A percentile compares a stretch with the other conserved stretches of the same genome.
phyloP scores from a whole-genome alignment of 1,140 invertebrate species.

The Teleopsis dalmanni region DNA sequence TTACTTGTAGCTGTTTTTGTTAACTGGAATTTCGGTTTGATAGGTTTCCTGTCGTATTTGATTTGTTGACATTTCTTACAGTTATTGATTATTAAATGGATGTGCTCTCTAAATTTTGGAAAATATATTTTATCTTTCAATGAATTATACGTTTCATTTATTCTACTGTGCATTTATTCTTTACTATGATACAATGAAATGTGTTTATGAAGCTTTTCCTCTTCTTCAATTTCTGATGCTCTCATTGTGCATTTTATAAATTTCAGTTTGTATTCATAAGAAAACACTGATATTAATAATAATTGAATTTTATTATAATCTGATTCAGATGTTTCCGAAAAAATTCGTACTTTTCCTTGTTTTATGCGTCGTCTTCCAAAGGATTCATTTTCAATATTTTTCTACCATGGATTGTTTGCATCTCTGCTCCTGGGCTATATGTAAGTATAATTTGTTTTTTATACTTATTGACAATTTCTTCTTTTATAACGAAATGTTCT shows the following conservation, averaged over 20 bases:
- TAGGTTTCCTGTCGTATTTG: neutral
- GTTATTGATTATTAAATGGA: constrained; percentile 3
- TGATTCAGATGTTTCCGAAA: neutral
- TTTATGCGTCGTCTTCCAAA: neutral
- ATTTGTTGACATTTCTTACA: neutral
- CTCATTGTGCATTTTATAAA: neutral
- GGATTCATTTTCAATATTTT: neutral
- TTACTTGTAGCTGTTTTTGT: neutral
- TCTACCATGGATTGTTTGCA: neutral
- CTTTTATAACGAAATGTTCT: constrained; percentile 14
- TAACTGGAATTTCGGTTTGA: neutral
- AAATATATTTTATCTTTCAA: constrained; percentile 3
- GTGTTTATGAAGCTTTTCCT: constrained; percentile 2
- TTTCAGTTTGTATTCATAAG: neutral
- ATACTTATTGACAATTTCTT: constrained; percentile 18
- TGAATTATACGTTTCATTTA: neutral
- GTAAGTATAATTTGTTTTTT: constrained; percentile 14
- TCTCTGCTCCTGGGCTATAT: neutral
- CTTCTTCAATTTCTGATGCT: constrained; percentile 4
- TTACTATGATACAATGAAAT: neutral
- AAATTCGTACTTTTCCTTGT: neutral
- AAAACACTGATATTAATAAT: neutral
- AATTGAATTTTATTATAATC: neutral
- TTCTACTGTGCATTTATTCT: constrained; percentile 2
- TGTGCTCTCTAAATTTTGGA: constrained; percentile 3